Percentiles rank a stretch among this genome's conserved stretches.
These are phyloP conservation scores for Pseudopleuronectes americanus DNA, from an alignment of 2,797 vertebrate genomes.

Conservation along the genomic window DNA sequence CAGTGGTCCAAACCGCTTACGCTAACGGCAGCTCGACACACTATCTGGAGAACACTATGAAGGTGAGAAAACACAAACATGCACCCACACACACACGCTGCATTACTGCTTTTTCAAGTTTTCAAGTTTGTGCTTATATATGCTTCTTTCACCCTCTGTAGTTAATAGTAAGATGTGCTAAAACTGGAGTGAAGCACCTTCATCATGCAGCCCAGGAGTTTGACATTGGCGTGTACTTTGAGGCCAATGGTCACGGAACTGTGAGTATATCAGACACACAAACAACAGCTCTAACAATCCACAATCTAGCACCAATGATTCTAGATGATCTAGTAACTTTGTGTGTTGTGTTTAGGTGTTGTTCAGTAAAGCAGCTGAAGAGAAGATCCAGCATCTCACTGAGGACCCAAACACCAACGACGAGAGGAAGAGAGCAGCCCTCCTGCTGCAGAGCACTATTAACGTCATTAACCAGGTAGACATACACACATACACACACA, in stretches of 20 bases:
- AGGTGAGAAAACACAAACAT: conserved; percentile 79
- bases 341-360: conserved; percentile 85
- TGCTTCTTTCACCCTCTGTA: conserved; percentile 51
- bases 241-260: conserved; percentile 97
- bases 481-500: background rate
- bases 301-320: background rate
- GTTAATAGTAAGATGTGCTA: conserved; percentile 92
- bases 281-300: background rate
- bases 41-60: conserved; percentile 91
- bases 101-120: background rate
- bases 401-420: conserved; percentile 76
- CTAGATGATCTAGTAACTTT: background rate
- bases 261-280: conserved; percentile 80
- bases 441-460: conserved; percentile 86
- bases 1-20: conserved; percentile 96
- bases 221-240: conserved; percentile 95
- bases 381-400: conserved; percentile 85
- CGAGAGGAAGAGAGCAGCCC: conserved; percentile 85
- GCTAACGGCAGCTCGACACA: conserved; percentile 94
- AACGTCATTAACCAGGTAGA: conserved; percentile 92
- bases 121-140: background rate
- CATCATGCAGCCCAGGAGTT: conserved; percentile 94
- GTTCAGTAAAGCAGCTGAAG: conserved; percentile 90
- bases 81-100: background rate
- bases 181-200: conserved; percentile 97